These are phyloP conservation scores for Macrosteles quadrilineatus DNA, from an alignment of 1,140 invertebrate genomes.

Conservation along the genomic window DNA sequence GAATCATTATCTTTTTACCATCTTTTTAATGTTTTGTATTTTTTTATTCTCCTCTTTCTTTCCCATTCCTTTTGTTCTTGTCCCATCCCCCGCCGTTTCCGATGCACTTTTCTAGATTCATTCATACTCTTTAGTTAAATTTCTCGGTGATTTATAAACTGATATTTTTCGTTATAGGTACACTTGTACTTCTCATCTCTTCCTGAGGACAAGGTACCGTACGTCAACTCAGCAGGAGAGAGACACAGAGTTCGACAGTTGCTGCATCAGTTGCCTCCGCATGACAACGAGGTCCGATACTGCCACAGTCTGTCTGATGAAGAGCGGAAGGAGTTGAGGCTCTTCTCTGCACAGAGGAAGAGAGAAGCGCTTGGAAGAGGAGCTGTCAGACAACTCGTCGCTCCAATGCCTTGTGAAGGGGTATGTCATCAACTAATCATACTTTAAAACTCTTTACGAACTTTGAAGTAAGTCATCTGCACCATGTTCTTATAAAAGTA, in stretches of 20 bases:
- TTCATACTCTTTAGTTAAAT: no score
- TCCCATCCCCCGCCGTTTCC: no score
- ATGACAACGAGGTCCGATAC: constrained; percentile 94
- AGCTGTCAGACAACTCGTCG: constrained; percentile 76
- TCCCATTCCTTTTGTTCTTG: no score
- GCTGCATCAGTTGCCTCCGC: constrained; percentile 93
- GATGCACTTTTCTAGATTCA: no score
- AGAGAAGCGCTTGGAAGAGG: constrained; percentile 91
- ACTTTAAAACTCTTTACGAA: no score
- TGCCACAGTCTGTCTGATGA: constrained; percentile 91
- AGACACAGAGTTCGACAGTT: constrained; percentile 92
- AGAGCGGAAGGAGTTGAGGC: constrained; percentile 86
- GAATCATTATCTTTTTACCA: no score
- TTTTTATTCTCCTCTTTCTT: no score
- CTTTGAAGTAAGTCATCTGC: no score
- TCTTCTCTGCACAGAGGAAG: constrained; percentile 92
- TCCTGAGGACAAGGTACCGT: constrained; percentile 96
- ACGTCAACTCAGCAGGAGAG: constrained; percentile 94
- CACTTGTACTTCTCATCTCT: constrained; percentile 94
- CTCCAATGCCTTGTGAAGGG: constrained; percentile 70
- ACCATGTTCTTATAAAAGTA: no score
- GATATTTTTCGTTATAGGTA: constrained; percentile 77
- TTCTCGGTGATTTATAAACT: no score
- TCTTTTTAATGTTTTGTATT: no score
- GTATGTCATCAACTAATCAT: no score